Evolutionary conservation across 2,797 vertebrate species (phyloP).

Genomic region (Anomalospiza imberbis): DNA sequence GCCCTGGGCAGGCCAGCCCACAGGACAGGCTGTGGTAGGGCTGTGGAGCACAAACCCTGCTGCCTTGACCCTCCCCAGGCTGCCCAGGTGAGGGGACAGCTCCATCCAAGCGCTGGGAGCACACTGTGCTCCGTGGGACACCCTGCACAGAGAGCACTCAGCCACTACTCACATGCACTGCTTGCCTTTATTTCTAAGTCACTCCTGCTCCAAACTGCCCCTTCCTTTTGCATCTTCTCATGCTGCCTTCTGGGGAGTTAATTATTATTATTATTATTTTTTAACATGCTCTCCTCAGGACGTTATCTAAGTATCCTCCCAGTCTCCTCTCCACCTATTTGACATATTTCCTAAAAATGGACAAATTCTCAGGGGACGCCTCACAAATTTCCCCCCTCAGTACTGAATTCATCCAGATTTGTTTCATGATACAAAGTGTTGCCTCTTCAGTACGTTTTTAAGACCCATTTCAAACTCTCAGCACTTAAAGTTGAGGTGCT

Average conservation of each 20-base stretch:
- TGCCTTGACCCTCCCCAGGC: accelerated
- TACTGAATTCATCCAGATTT: neutral
- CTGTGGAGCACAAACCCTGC: neutral
- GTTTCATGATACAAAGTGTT: neutral
- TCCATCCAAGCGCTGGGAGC: neutral
- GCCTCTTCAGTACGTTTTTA: neutral
- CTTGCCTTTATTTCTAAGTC: neutral
- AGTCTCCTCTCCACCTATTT: neutral
- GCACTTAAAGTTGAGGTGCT: neutral
- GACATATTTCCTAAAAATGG: neutral
- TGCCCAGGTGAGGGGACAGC: neutral
- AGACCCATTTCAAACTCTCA: neutral
- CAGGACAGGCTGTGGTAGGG: no score
- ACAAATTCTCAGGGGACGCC: neutral
- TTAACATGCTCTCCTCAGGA: neutral
- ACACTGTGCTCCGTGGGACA: accelerated
- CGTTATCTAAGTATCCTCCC: neutral
- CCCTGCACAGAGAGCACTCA: neutral
- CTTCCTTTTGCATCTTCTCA: neutral
- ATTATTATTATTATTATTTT: no score
- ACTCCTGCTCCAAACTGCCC: neutral
- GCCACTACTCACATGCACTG: accelerated
- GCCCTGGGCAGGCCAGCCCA: neutral
- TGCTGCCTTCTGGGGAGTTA: neutral
- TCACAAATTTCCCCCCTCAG: neutral